Evolutionary conservation across 1,140 invertebrate genomes (phyloP), one percentile per base, ranked within the genome.

Genomic region (Rhagoletis pomonella): DNA sequence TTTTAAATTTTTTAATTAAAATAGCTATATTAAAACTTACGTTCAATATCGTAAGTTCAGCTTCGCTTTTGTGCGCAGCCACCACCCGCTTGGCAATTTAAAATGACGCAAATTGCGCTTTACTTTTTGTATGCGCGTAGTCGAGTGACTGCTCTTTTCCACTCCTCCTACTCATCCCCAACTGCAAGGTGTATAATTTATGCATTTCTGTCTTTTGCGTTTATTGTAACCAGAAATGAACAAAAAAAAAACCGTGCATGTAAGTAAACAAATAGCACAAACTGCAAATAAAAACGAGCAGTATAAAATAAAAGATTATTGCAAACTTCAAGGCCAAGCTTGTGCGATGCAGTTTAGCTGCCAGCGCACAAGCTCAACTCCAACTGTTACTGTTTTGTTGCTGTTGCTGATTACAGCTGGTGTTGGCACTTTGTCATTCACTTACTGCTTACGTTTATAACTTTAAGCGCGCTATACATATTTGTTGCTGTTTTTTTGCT

Each of bases 61-160:
- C 58, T 59, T 59, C 12, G 12, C 58, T 59, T 59, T 29, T 29
- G 29, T 12, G 65, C 65, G 9, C 1, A 42, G 67, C 67, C 67
- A 73, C 67, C 67, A 73, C 67, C 67, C 67, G 67, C 67, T 44
- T 73, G 67, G 67, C 67, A 73, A 44, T 73, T 73, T 73, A 44
- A 73, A 73, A 73, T 73, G 67, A 73, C 67, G 67, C 67, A 73
- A 73, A 73, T 44, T 73, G 67, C 67, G 67, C 67, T 73, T 73
- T 42, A 55, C 50, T 0, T 55, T 10, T 55, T 55, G 29, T 29
- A 29, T 29, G 29, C 29, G 29, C 29, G 29, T 29, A 29, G 29
- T 29, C 29, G 29, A 29, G 29, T 29, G 29, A 29, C 29, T 29
- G 29, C 29, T 29, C 29, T 29, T 69, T 69, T 65, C n/a, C 64